Conservation (phyloP, 2,888 invertebrate genomes). For the Reticulitermes lucifugus region DNA sequence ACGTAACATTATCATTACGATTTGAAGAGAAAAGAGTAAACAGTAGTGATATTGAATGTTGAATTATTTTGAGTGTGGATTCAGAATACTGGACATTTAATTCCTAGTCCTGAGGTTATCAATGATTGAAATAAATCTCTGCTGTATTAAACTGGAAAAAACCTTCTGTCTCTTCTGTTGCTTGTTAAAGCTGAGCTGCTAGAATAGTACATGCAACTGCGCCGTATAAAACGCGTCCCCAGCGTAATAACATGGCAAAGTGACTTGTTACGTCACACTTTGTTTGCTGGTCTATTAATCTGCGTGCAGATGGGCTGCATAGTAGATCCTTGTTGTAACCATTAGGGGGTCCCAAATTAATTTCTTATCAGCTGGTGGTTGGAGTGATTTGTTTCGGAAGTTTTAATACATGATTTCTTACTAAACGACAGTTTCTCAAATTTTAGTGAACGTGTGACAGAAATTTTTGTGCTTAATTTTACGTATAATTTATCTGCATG, state of each 20-base stretch:
- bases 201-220: neutral
- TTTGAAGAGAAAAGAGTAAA: constrained; percentile 15
- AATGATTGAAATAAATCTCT: constrained; percentile 24
- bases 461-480: too few species aligned
- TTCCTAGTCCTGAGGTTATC: constrained; percentile 14
- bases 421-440: neutral
- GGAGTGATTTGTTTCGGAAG: neutral
- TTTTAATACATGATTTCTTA: neutral
- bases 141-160: neutral
- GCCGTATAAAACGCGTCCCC: neutral
- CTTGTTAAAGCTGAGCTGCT: constrained; percentile 7
- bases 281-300: constrained; percentile 27
- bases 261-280: neutral
- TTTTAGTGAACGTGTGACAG: too few species aligned
- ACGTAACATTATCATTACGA: constrained; percentile 34
- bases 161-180: neutral
- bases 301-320: neutral
- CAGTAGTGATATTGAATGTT: constrained; percentile 24
- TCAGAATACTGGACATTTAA: constrained; percentile 23
- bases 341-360: neutral
- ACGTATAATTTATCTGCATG: too few species aligned
- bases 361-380: neutral
- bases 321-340: neutral
- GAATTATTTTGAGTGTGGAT: constrained; percentile 23
- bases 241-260: neutral